These are phyloP conservation scores for Octopus bimaculoides DNA, from an alignment of 1,140 invertebrate genomes.

Conservation along the genomic window DNA sequence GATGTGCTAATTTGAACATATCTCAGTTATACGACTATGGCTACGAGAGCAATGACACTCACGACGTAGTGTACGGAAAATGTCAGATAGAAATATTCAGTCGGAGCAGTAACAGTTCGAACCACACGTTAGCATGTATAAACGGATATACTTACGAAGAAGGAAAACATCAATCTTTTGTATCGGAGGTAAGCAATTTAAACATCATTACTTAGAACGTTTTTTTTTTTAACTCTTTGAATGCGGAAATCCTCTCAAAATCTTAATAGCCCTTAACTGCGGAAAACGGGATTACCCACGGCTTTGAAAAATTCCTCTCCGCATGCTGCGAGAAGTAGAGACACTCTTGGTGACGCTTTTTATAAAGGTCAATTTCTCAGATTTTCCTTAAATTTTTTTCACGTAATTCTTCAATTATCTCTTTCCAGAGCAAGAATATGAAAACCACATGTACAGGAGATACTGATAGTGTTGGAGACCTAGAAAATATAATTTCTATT, in stretches of 20 bases:
- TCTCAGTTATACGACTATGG: background rate
- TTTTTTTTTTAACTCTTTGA: background rate
- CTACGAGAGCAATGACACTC: background rate
- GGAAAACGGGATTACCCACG: background rate
- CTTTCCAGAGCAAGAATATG: too few relatives aligned
- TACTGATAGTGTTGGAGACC: too few relatives aligned
- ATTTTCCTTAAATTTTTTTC: too few relatives aligned
- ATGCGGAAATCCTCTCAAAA: background rate
- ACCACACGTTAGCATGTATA: background rate
- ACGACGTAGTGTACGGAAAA: background rate
- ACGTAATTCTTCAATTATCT: too few relatives aligned
- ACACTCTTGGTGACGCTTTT: background rate
- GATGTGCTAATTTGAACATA: background rate
- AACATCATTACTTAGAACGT: background rate
- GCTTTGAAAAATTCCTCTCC: background rate
- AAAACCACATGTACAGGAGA: too few relatives aligned
- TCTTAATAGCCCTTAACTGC: background rate
- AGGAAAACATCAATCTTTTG: background rate
- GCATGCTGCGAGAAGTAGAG: background rate
- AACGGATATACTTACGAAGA: background rate
- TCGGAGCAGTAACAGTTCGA: background rate
- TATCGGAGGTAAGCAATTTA: background rate
- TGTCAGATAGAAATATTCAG: background rate
- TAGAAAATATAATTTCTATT: too few relatives aligned
- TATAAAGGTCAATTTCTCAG: background rate